phyloP scores from a whole-genome alignment of 2,888 invertebrate species.

The Pediacus dermestoides region DNA sequence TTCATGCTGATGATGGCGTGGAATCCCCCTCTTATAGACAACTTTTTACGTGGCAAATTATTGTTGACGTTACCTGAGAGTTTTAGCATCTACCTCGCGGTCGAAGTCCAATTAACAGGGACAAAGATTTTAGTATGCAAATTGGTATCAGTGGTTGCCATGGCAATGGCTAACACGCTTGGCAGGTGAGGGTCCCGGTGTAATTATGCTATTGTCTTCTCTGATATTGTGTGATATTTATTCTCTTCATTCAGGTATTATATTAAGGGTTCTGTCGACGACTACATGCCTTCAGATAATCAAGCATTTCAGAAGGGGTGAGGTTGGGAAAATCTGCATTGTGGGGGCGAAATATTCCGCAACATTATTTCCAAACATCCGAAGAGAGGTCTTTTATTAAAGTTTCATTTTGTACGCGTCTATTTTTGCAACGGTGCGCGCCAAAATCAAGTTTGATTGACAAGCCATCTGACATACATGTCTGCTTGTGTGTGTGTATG shows the following conservation, averaged over 20 bases:
- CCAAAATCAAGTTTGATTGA: too few species aligned
- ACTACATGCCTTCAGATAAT: conserved; percentile 18
- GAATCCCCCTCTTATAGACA: conserved; percentile 1
- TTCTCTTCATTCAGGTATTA: conserved; percentile 31
- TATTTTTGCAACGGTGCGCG: too few species aligned
- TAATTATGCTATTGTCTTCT: conserved; percentile 47
- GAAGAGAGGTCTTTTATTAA: too few species aligned
- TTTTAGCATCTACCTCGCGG: conserved; percentile 19
- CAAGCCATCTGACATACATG: too few species aligned
- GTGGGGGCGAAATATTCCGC: too few species aligned
- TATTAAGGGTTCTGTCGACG: conserved; percentile 25
- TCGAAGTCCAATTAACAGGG: conserved; percentile 40
- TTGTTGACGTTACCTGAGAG: conserved; percentile 5
- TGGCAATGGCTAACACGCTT: conserved; percentile 37
- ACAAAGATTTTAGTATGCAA: conserved; percentile 44
- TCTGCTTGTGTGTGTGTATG: too few species aligned
- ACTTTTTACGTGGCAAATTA: conserved; percentile 1
- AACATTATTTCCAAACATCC: too few species aligned
- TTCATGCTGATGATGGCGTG: too few species aligned
- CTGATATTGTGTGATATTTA: conserved; percentile 37
- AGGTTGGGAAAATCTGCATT: background rate
- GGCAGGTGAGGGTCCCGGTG: conserved; percentile 42
- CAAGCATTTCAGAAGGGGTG: conserved; percentile 16
- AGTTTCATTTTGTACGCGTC: too few species aligned
- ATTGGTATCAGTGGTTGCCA: conserved; percentile 41